phyloP scores from a whole-genome alignment of 1,140 invertebrate genomes.

The Saccostrea echinata region DNA sequence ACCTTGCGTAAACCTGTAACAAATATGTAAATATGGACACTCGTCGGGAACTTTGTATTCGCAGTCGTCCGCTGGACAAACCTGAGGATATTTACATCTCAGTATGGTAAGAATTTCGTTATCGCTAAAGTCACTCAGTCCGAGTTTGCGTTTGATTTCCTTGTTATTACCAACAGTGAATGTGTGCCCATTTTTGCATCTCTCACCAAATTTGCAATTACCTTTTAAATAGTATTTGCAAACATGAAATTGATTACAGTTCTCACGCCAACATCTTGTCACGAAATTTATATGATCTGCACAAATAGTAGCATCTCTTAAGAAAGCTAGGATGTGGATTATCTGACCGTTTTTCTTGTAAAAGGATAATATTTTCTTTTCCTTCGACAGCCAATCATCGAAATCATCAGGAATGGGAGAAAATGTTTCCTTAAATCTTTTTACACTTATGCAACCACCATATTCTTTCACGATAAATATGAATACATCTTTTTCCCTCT shows the following conservation, averaged over 20 bases:
- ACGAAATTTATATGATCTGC: not conserved
- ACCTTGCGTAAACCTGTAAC: not conserved
- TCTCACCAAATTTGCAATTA: not conserved
- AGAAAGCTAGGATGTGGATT: not conserved
- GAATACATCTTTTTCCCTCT: too few relatives aligned
- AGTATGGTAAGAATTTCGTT: not conserved
- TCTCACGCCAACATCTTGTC: not conserved
- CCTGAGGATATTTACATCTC: not conserved
- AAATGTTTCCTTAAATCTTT: too few relatives aligned
- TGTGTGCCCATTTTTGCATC: not conserved
- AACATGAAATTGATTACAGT: constrained; percentile 1
- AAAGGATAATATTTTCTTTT: too few relatives aligned
- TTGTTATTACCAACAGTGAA: not conserved
- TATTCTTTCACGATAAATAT: too few relatives aligned
- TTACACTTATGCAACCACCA: too few relatives aligned
- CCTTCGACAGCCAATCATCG: too few relatives aligned
- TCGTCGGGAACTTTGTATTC: not conserved
- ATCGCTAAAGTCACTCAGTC: not conserved
- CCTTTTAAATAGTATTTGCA: not conserved
- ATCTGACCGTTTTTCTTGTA: too few relatives aligned
- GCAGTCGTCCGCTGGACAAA: not conserved
- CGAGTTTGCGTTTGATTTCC: not conserved
- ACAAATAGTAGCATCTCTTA: not conserved
- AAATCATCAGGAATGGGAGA: too few relatives aligned
- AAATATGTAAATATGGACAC: constrained; percentile 9